Conservation (phyloP, 2,797 vertebrate species). For the Gadopsis bispinosus region DNA sequence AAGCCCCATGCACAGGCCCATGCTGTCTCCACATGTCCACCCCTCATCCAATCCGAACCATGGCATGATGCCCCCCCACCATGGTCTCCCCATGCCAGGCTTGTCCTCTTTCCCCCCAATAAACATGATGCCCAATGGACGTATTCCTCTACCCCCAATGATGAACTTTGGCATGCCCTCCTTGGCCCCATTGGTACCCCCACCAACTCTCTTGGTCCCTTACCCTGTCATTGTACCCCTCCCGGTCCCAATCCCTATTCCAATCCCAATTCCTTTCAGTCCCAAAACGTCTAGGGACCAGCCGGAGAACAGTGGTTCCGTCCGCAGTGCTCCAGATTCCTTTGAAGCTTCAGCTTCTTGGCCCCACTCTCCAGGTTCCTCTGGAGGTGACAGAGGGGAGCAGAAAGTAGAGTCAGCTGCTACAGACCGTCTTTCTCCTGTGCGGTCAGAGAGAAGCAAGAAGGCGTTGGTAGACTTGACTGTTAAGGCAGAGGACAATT, state of each 20-base stretch:
- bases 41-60: slow-evolving; percentile 90
- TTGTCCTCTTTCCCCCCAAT: slow-evolving; percentile 91
- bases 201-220: slow-evolving; percentile 96
- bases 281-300: slow-evolving; percentile 91
- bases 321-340: slow-evolving; percentile 87
- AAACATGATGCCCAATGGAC: slow-evolving; percentile 97
- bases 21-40: slow-evolving; percentile 93
- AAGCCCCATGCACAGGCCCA: slow-evolving; percentile 95
- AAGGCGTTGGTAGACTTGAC: slow-evolving; percentile 90
- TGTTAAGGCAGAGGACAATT: slow-evolving; percentile 90
- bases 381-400: slow-evolving; percentile 82
- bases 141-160: slow-evolving; percentile 93
- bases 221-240: slow-evolving; percentile 98
- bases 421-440: slow-evolving; percentile 86
- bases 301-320: slow-evolving; percentile 88
- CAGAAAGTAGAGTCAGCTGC: slow-evolving; percentile 88
- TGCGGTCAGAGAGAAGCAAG: slow-evolving; percentile 85
- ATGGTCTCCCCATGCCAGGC: slow-evolving; percentile 89
- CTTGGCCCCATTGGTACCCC: slow-evolving; percentile 95
- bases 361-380: slow-evolving; percentile 82
- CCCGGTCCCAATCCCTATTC: slow-evolving; percentile 97
- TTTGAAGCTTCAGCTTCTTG: slow-evolving; percentile 87
- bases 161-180: slow-evolving; percentile 99
- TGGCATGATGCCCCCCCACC: slow-evolving; percentile 92
- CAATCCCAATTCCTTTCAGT: slow-evolving; percentile 93